Evolutionary conservation across 1,140 invertebrate genomes (phyloP).

Genomic region (Eueides isabella): DNA sequence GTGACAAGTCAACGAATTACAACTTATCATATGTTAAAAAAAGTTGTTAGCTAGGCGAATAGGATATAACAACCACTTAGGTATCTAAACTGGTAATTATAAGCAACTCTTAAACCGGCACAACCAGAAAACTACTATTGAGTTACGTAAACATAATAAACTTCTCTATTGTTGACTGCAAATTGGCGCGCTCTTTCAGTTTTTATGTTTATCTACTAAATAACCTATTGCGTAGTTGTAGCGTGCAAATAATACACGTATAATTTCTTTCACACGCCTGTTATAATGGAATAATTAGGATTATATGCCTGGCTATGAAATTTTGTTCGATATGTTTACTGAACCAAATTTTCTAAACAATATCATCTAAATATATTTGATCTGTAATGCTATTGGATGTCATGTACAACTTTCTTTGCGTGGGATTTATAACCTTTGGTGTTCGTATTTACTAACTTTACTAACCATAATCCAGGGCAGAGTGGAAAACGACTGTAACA

Average conservation of each 20-base stretch:
- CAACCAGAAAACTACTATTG: background rate
- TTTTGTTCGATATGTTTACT: background rate
- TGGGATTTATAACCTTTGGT: too few relatives aligned
- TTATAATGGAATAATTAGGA: background rate
- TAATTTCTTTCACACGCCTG: background rate
- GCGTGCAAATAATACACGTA: slow-evolving; percentile 9
- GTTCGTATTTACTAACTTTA: too few relatives aligned
- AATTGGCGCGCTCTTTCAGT: slow-evolving; percentile 18
- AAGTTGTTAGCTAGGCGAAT: background rate
- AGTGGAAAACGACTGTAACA: too few relatives aligned
- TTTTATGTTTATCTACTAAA: slow-evolving; percentile 22
- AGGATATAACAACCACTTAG: background rate
- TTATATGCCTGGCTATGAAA: background rate
- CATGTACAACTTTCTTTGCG: too few relatives aligned
- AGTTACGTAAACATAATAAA: slow-evolving; percentile 3
- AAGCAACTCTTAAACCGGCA: background rate
- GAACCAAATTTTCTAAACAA: background rate
- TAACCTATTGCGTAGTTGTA: slow-evolving; percentile 16
- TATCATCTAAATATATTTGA: background rate
- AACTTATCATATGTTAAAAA: too few relatives aligned
- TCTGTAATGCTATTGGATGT: too few relatives aligned
- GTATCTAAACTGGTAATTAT: background rate
- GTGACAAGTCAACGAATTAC: too few relatives aligned
- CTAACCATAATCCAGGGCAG: too few relatives aligned
- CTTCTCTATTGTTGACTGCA: slow-evolving; percentile 4